Evolutionary conservation across 2,888 invertebrate genomes (phyloP), one percentile per base, ranked within the genome.

Genomic region (Heliconius sara): DNA sequence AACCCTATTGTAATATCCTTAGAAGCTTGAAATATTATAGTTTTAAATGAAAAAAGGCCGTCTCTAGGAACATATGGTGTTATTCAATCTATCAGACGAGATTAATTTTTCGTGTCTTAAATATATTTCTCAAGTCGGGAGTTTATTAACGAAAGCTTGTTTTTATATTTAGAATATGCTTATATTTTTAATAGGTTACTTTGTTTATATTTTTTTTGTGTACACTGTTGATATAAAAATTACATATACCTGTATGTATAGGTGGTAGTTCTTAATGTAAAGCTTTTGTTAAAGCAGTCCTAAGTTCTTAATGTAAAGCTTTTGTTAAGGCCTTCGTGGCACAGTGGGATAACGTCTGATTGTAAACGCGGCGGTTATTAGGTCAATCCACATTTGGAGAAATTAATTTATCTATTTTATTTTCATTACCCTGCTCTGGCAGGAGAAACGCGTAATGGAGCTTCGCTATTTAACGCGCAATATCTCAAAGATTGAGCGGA

Each of bases 41-140:
- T 34, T 34, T 73, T 73, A 13, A 34, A 60, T 34, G 60, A 73
- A 73, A 73, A 73, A 72, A 73, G 34, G n/a, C n/a, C 73, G 73
- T 57, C 57, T 73, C 60, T 73, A 60, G n/a, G 73, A 73, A 73
- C 71, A 72, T 60, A 73, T 73, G 73, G 73, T 34, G 73, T n/a
- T 73, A 34, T 73, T 60, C 43, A 70, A 30, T 70, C 70, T n/a
- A 60, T 57, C 60, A 60, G 57, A 16, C 34, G 60, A 73, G 72
- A 72, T 72, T 39, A 60, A 73, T 60, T 73, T 73, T 73, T 60
- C 73, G 57, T 73, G 25, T 52, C 52, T 34, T 60, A 34, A 72
- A 34, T 34, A 60, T 73, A 60, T 73, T 34, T 60, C 57, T 57
- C 34, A 73, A 39, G 57, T 57, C 60, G 34, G 30, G 34, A 34